Percentiles rank a stretch among this genome's conserved stretches.
phyloP scores from a whole-genome alignment of 2,113 vertebrate species.

The Phrynocephalus versicolor region DNA sequence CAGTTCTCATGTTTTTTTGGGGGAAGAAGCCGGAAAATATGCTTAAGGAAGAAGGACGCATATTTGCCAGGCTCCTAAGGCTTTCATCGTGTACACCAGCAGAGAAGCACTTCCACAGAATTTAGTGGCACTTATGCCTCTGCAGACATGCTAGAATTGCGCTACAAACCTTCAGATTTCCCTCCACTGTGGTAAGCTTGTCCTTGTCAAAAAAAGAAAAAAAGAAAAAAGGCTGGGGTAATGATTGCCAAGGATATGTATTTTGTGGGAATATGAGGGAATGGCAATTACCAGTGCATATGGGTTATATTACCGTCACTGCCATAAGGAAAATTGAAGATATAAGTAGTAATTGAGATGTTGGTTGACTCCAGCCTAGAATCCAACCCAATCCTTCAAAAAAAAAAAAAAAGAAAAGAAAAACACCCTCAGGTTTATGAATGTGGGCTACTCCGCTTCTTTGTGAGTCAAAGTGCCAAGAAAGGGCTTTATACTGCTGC shows the following conservation, averaged over 20 bases:
- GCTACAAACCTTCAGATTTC: neutral
- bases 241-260: neutral
- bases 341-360: neutral
- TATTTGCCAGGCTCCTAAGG: neutral
- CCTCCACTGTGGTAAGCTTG: neutral
- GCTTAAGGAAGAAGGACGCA: neutral
- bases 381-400: neutral
- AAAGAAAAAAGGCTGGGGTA: neutral
- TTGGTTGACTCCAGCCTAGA: neutral
- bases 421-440: too few species aligned
- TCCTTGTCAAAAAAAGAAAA: neutral
- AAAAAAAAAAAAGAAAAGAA: too few species aligned
- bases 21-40: neutral
- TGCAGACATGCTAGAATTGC: too few species aligned
- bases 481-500: too few species aligned
- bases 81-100: neutral
- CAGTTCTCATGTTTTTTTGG: neutral
- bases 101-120: too few species aligned
- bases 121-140: too few species aligned
- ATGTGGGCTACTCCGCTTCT: too few species aligned
- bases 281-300: neutral
- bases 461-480: too few species aligned
- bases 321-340: too few species aligned
- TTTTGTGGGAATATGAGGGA: neutral
- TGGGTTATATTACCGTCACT: neutral